Evolutionary conservation across 2,797 vertebrate genomes (phyloP), one percentile per base, ranked within the genome.

Genomic region (Fratercula arctica): DNA sequence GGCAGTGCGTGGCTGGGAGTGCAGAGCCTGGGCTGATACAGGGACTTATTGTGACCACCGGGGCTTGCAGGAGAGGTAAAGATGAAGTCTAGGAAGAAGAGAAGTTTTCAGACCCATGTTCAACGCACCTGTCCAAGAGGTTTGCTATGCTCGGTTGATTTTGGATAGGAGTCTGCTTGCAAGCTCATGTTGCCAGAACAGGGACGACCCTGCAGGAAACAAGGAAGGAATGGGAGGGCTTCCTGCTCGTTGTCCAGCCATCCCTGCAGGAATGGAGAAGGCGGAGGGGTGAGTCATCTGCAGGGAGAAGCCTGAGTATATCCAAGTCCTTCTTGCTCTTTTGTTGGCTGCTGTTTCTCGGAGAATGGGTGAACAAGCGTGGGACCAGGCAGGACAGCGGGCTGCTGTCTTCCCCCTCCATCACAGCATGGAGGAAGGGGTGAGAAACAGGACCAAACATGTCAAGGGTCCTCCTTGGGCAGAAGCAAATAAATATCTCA

Each of bases 321-420:
- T 69, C 39, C 23, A 41, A 9, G n/a, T 15, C 4, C 3, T 73
- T 3, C 53, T 84, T 25, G 6, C 41, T 74, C 45, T 70, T 72
- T 26, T 78, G 11, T 41, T 74, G 59, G 18, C 48, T 43, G n/a
- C 23, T 7, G 7, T 82, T 91, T 37, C 60, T 70, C 14, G 39
- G 46, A 53, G 45, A 74, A 80, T 0, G 1, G 6, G 18, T 20
- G 11, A 77, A 20, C 13, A 61, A 75, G 21, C 1, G 1, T 67
- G 45, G n/a, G 23, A 10, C 54, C 10, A 69, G 48, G 21, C 29
- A 48, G 61, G 31, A 74, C 18, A 16, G 8, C 35, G 11, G 43
- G 13, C 61, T 90, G 39, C 31, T 70, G 19, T 28, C 28, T 63
- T 84, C 5, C 20, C 6, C 10, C 20, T 70, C 41, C n/a, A 35